Evolutionary conservation across 2,888 invertebrate species (phyloP).

Genomic region (Apotomis turbidana): DNA sequence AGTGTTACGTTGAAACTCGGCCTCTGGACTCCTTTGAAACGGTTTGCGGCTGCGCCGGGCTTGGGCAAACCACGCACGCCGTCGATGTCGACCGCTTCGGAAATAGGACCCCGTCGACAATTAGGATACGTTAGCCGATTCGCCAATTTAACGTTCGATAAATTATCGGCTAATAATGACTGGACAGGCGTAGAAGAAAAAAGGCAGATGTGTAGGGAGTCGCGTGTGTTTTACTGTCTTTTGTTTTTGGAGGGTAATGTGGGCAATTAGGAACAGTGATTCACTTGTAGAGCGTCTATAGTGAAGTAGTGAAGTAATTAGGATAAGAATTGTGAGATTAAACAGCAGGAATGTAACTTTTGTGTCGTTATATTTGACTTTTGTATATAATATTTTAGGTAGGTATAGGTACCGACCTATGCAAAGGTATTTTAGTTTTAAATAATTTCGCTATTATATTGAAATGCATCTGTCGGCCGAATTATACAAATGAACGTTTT

Average conservation of each 20-base stretch:
- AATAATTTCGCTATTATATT: too few species aligned
- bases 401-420: too few species aligned
- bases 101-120: constrained; percentile 34
- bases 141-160: constrained; percentile 34
- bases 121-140: constrained; percentile 32
- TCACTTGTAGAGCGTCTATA: not conserved
- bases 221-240: not conserved
- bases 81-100: constrained; percentile 30
- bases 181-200: not conserved
- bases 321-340: not conserved
- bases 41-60: constrained; percentile 30
- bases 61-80: constrained; percentile 16
- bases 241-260: not conserved
- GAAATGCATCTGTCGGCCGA: too few species aligned
- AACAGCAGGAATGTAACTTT: not conserved
- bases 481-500: too few species aligned
- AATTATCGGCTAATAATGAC: constrained; percentile 32
- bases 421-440: too few species aligned
- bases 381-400: too few species aligned
- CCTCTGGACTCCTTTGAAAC: constrained; percentile 9
- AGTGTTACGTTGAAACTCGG: constrained; percentile 21
- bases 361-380: too few species aligned
- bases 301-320: not conserved
- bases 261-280: not conserved
- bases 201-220: not conserved